Base-by-base conservation (phyloP, 2,888 invertebrate species). In the Lasioglossum pauxillum region DNA sequence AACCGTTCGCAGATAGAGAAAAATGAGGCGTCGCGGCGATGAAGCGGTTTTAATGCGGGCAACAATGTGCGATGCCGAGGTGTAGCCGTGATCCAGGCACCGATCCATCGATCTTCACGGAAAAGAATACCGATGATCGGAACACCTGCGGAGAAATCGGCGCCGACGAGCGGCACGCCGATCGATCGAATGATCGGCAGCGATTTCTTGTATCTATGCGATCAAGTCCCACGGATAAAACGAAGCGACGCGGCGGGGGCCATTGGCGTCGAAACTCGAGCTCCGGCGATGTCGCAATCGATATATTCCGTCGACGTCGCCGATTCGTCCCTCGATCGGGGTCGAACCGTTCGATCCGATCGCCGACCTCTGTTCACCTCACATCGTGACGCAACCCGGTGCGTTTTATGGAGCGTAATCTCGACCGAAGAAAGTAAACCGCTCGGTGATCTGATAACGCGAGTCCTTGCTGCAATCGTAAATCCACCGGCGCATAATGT, bases 81-180 rank as follows among this genome's bases (percentile, higher is more conserved):
- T 78, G 85, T 82, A 82, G 75, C 64, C 67, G 69, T 78, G 87
- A 86, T 86, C 31, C 79, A 23, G 80, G 90, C 91, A 88, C 90
- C 88, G 91, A 89, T 92, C 87, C 88, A 74, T 84, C 85, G 80
- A 88, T 83, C 75, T 84, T 60, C 74, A 49, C 46, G 83, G 75
- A 86, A 87, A 87, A 80, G 80, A 78, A 84, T 74, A 75, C 72
- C 73, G 80, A 72, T 69, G 77, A 80, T 86, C 75, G 80, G 91
- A 80, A 91, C 90, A 91, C 90, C 90, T 88, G 90, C 88, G 88
- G 90, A 88, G 90, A 91, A 91, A 91, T 91, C 89, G 90, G 89
- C 90, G 80, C 74, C 87, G 82, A 88, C 69, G 83, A 83, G 69
- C 79, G 69, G 69, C 57, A 35, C 74, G 78, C 41, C 82, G 87